These are phyloP conservation scores for Drosophila borealis DNA, from an alignment of 2,888 invertebrate species.

Conservation along the genomic window DNA sequence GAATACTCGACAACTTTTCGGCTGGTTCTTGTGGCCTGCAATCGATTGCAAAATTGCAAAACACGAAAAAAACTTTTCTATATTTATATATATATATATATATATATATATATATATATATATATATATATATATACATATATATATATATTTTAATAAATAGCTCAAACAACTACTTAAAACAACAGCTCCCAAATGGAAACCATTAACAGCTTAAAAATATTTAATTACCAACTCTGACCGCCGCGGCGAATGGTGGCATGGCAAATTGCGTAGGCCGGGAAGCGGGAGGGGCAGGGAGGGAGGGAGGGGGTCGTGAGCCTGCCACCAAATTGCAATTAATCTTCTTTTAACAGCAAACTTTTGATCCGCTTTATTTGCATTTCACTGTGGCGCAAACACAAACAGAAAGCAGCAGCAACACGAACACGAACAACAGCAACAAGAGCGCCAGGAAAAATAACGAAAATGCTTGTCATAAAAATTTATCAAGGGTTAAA, in stretches of 20 bases:
- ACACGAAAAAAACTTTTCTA: background rate
- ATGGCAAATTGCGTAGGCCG: slow-evolving; percentile 17
- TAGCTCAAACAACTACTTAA: slow-evolving; percentile 68
- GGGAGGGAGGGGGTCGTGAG: slow-evolving; percentile 17
- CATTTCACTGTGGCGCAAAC: slow-evolving; percentile 75
- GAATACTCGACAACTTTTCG: slow-evolving; percentile 9
- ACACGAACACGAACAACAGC: slow-evolving; percentile 17
- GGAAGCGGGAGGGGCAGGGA: too few species aligned
- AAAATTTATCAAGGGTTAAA: slow-evolving; percentile 81
- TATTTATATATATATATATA: background rate
- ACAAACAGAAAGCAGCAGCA: slow-evolving; percentile 52
- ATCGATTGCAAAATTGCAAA: too few species aligned
- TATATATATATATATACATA: too few species aligned
- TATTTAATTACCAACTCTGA: slow-evolving; percentile 72
- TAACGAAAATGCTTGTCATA: slow-evolving; percentile 80
- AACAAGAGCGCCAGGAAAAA: slow-evolving; percentile 37
- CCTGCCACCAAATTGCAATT: slow-evolving; percentile 80
- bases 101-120: slow-evolving; percentile 2
- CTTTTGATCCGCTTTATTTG: slow-evolving; percentile 80
- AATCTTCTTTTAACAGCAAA: slow-evolving; percentile 81
- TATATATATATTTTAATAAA: slow-evolving; percentile 40
- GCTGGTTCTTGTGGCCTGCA: slow-evolving; percentile 10
- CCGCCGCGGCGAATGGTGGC: slow-evolving; percentile 14
- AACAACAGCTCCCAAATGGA: slow-evolving; percentile 72
- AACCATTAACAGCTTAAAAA: slow-evolving; percentile 80